Percentiles rank a stretch among this genome's conserved stretches.
These are phyloP conservation scores for Drosophila suzukii DNA, from an alignment of 1,140 invertebrate genomes.

Conservation along the genomic window DNA sequence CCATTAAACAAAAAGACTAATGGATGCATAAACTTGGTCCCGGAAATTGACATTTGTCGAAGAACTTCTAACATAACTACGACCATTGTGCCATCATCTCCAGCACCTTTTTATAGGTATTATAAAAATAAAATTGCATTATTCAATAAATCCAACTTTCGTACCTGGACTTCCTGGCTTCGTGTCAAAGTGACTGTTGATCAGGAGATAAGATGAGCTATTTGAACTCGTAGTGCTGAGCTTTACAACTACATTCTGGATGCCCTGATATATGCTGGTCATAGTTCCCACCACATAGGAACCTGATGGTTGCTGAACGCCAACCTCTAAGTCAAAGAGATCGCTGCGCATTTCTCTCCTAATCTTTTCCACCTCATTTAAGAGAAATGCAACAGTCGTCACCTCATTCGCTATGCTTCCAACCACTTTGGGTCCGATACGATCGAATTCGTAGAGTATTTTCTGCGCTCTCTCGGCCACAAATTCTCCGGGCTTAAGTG, in stretches of 20 bases:
- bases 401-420: constrained; percentile 89
- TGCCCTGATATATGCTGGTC: constrained; percentile 88
- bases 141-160: not conserved
- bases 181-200: constrained; percentile 98
- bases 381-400: constrained; percentile 85
- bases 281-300: constrained; percentile 90
- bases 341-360: constrained; percentile 44
- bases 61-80: constrained; percentile 95
- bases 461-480: constrained; percentile 69
- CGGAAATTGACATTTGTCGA: constrained; percentile 56
- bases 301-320: constrained; percentile 87
- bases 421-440: constrained; percentile 88
- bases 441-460: constrained; percentile 88
- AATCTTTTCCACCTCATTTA: constrained; percentile 79
- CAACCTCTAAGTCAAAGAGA: constrained; percentile 66
- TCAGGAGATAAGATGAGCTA: constrained; percentile 87
- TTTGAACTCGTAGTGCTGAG: constrained; percentile 85
- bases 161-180: constrained; percentile 90
- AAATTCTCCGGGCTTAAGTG: constrained; percentile 44
- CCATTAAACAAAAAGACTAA: constrained; percentile 95
- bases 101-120: constrained; percentile 83
- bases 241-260: constrained; percentile 92
- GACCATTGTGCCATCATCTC: constrained; percentile 93
- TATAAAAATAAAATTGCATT: not conserved
- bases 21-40: constrained; percentile 52